Percentiles rank a stretch among this genome's conserved stretches.
These are phyloP conservation scores for Acipenser ruthenus DNA, from an alignment of 2,797 vertebrate genomes.

Conservation along the genomic window DNA sequence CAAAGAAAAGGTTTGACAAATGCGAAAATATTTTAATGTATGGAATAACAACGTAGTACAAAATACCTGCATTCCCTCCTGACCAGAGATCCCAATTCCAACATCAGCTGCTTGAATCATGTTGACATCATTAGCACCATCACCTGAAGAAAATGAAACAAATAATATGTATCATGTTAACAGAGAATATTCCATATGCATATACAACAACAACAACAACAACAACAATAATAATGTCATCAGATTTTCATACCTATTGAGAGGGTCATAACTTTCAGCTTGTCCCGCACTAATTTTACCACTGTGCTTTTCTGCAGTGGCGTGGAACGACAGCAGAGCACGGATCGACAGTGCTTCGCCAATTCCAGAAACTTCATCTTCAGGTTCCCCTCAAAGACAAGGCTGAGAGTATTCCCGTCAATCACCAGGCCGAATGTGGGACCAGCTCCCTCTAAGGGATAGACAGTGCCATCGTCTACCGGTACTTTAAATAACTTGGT, in stretches of 20 bases:
- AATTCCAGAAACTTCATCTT: constrained; percentile 69
- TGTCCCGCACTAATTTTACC: constrained; percentile 70
- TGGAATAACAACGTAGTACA: not conserved
- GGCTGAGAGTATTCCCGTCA: constrained; percentile 66
- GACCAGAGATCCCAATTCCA: constrained; percentile 85
- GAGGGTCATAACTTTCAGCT: constrained; percentile 75
- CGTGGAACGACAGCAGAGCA: constrained; percentile 82
- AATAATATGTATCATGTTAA: no score
- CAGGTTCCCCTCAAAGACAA: constrained; percentile 68
- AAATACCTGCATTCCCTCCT: constrained; percentile 93
- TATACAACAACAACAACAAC: no score
- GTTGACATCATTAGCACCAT: constrained; percentile 91
- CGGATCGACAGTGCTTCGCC: constrained; percentile 58
- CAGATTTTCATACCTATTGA: constrained; percentile 68
- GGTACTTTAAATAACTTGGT: constrained; percentile 30
- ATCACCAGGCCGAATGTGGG: constrained; percentile 71
- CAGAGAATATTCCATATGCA: no score
- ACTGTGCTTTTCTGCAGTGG: constrained; percentile 83
- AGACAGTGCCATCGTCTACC: not conserved
- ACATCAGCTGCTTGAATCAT: constrained; percentile 94
- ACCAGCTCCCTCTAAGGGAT: constrained; percentile 6
- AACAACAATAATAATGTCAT: no score
- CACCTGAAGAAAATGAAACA: constrained; percentile 56
- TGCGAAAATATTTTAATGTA: not conserved
- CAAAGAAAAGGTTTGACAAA: no score